Percentiles rank a stretch among this genome's conserved stretches.
Evolutionary conservation across 2,113 vertebrate species (phyloP).

Genomic region (Nothocercus julius): DNA sequence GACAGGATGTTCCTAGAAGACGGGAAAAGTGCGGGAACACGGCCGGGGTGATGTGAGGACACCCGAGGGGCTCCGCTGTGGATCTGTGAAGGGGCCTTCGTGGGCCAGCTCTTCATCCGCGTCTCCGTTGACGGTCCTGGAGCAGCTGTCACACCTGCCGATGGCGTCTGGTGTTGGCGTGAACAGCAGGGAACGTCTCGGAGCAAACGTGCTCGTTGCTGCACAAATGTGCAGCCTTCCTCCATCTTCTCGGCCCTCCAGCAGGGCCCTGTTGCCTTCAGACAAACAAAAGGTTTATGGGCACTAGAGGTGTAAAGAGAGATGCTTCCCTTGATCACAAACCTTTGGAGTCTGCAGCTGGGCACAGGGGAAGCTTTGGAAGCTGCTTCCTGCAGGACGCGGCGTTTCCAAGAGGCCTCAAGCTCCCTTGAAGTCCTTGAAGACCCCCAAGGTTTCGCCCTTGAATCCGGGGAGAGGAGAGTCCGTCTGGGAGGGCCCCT

Average conservation of each 20-base stretch:
- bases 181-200: neutral
- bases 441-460: neutral
- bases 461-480: too few relatives aligned
- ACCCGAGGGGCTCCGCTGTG: neutral
- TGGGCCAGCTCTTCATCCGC: neutral
- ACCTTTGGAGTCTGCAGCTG: fast-evolving
- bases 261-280: neutral
- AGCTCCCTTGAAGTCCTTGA: neutral
- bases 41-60: too few relatives aligned
- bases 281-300: neutral
- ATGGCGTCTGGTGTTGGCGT: neutral
- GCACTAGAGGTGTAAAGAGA: neutral
- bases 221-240: too few relatives aligned
- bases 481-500: neutral
- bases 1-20: neutral
- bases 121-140: neutral
- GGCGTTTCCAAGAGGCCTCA: neutral
- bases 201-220: neutral
- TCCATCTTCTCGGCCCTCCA: neutral
- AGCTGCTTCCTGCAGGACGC: fast-evolving
- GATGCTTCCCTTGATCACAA: neutral
- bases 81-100: neutral
- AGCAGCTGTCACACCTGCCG: too few relatives aligned
- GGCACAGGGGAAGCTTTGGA: neutral
- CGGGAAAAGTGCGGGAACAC: neutral